Evolutionary conservation across 2,113 vertebrate genomes (phyloP).

Genomic region (Micronisus gabar): DNA sequence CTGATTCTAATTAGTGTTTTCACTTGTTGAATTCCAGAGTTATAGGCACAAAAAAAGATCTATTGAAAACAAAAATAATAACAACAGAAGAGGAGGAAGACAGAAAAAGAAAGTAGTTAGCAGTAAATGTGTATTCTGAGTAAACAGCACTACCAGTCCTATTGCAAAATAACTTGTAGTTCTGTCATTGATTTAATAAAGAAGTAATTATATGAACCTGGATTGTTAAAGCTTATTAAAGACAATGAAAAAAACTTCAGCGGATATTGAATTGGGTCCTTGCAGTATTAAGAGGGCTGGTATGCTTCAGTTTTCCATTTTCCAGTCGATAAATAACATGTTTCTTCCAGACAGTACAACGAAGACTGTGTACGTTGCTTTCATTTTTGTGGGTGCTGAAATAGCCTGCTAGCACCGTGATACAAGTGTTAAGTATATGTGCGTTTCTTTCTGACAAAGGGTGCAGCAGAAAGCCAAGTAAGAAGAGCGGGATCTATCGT

Average conservation of each 20-base stretch:
- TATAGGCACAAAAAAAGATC: background rate
- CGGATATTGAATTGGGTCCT: background rate
- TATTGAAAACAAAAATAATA: background rate
- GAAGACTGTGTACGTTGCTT: background rate
- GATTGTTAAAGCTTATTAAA: slow-evolving; percentile 11
- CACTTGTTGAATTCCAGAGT: background rate
- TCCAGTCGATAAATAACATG: background rate
- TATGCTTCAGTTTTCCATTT: background rate
- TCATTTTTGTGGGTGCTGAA: background rate
- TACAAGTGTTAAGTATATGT: background rate
- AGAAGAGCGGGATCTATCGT: background rate
- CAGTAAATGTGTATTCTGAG: background rate
- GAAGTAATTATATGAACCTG: background rate
- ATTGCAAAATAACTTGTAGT: background rate
- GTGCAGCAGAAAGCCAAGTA: background rate
- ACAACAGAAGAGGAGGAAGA: background rate
- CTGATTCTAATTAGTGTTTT: background rate
- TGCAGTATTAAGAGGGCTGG: background rate
- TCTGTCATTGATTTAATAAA: slow-evolving; percentile 19
- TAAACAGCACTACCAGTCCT: background rate
- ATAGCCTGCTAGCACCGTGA: fast-evolving
- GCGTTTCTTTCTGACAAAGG: background rate
- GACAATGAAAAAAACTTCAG: background rate
- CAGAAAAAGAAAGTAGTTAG: background rate
- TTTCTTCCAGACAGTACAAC: background rate